These are phyloP conservation scores for Tipula lateralis DNA, from an alignment of 2,888 invertebrate genomes.

Conservation along the genomic window DNA sequence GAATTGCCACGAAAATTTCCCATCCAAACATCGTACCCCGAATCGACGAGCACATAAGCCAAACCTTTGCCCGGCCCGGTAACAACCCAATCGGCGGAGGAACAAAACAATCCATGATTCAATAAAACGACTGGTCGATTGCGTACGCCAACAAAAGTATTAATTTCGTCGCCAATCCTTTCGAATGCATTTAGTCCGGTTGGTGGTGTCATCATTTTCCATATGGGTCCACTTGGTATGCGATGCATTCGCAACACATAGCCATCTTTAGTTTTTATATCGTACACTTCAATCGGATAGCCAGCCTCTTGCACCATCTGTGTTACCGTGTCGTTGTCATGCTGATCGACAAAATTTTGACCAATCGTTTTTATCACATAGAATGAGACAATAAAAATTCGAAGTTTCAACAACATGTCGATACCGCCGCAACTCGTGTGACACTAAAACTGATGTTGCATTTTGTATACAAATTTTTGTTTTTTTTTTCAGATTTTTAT, in stretches of 20 bases:
- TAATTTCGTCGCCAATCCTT: conserved; percentile 39
- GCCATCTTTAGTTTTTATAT: conserved; percentile 61
- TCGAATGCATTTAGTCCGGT: conserved; percentile 44
- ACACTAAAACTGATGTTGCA: not conserved
- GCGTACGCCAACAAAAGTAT: conserved; percentile 38
- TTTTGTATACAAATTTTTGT: not conserved
- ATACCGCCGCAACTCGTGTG: not conserved
- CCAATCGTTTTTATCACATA: not conserved
- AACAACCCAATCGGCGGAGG: conserved; percentile 63
- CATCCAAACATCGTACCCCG: conserved; percentile 52
- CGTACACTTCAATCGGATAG: conserved; percentile 56
- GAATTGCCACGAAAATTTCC: conserved; percentile 58
- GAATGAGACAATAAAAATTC: not conserved
- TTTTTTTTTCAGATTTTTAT: not conserved
- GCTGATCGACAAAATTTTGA: not conserved
- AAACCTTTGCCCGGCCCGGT: conserved; percentile 58
- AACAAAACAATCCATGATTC: conserved; percentile 62
- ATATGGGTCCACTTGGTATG: conserved; percentile 50
- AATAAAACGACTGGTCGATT: conserved; percentile 52
- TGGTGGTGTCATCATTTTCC: conserved; percentile 38
- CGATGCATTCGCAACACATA: conserved; percentile 66
- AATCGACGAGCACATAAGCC: conserved; percentile 49
- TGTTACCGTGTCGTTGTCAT: not conserved
- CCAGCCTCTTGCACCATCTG: conserved; percentile 38
- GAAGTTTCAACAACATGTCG: not conserved